These are phyloP conservation scores for Agrenia bidenticulata DNA, from an alignment of 2,888 invertebrate genomes.

Conservation along the genomic window DNA sequence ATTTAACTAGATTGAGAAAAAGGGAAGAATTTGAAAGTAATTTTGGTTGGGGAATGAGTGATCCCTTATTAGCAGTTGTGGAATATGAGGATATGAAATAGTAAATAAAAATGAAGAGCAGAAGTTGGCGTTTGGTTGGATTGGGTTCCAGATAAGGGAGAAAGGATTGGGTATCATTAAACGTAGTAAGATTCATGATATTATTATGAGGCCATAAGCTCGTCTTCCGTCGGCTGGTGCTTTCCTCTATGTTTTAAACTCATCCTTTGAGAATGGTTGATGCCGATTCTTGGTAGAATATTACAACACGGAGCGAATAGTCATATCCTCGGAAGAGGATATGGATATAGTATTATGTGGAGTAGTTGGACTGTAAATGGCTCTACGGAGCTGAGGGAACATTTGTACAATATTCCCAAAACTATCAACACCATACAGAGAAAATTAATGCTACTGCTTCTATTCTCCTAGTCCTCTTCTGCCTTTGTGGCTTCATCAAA, in stretches of 20 bases:
- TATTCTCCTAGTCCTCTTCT: constrained; percentile 20
- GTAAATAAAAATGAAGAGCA: no score
- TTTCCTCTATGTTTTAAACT: constrained; percentile 18
- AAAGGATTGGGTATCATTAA: no score
- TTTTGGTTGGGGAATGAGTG: no score
- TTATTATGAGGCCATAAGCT: no score
- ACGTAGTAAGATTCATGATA: no score
- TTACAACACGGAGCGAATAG: constrained; percentile 27
- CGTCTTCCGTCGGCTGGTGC: constrained; percentile 3
- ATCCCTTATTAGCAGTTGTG: no score
- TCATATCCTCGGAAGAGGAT: neutral
- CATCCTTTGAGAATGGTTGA: constrained; percentile 42
- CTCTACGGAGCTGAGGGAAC: constrained; percentile 13
- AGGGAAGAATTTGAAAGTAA: no score
- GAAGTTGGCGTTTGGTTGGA: no score
- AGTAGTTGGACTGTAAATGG: no score
- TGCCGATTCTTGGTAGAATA: constrained; percentile 34
- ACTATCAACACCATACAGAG: constrained; percentile 49
- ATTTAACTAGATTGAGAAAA: no score
- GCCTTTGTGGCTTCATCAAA: constrained; percentile 51
- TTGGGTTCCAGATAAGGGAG: no score
- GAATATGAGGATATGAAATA: no score
- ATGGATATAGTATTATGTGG: neutral
- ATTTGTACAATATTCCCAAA: constrained; percentile 38
- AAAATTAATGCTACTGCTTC: constrained; percentile 45